These are phyloP conservation scores for Eupeodes latifasciatus DNA, from an alignment of 2,888 invertebrate genomes.

Conservation along the genomic window DNA sequence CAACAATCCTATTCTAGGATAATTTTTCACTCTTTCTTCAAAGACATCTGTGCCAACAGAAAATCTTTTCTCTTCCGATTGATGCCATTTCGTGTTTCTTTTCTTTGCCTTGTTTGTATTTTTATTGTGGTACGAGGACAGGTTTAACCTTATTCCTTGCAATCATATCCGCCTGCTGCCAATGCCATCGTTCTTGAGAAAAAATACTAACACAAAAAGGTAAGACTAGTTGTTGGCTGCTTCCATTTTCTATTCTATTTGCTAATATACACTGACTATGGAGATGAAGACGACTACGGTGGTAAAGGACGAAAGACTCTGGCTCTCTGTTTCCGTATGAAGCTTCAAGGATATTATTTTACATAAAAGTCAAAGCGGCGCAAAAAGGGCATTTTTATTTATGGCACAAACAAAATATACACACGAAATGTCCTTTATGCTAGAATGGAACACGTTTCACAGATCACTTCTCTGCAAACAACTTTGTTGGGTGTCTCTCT, in stretches of 20 bases:
- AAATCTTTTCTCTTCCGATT: slow-evolving; percentile 65
- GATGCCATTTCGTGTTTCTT: slow-evolving; percentile 65
- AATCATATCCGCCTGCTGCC: slow-evolving; percentile 47
- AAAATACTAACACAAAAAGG: neutral
- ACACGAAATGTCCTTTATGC: slow-evolving; percentile 64
- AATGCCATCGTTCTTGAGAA: slow-evolving; percentile 37
- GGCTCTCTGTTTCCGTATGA: slow-evolving; percentile 52
- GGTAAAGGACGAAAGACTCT: too few species aligned
- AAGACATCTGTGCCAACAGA: slow-evolving; percentile 71
- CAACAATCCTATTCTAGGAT: slow-evolving; percentile 53
- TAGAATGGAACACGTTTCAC: slow-evolving; percentile 71
- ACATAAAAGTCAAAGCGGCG: slow-evolving; percentile 50
- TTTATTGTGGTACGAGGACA: slow-evolving; percentile 63
- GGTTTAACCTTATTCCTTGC: slow-evolving; percentile 62
- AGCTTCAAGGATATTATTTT: slow-evolving; percentile 68
- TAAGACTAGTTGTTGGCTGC: slow-evolving; percentile 47
- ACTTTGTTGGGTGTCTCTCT: slow-evolving; percentile 45
- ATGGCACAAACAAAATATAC: slow-evolving; percentile 49
- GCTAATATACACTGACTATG: slow-evolving; percentile 47
- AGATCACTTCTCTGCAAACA: slow-evolving; percentile 66
- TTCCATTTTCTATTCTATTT: slow-evolving; percentile 49
- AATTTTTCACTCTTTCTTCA: slow-evolving; percentile 67
- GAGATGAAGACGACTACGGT: too few species aligned
- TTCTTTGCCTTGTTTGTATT: slow-evolving; percentile 61
- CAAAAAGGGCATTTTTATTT: slow-evolving; percentile 71